Percentiles rank a stretch among this genome's conserved stretches.
Conservation (phyloP, 2,888 invertebrate genomes). For the Cyaniris semiargus region DNA sequence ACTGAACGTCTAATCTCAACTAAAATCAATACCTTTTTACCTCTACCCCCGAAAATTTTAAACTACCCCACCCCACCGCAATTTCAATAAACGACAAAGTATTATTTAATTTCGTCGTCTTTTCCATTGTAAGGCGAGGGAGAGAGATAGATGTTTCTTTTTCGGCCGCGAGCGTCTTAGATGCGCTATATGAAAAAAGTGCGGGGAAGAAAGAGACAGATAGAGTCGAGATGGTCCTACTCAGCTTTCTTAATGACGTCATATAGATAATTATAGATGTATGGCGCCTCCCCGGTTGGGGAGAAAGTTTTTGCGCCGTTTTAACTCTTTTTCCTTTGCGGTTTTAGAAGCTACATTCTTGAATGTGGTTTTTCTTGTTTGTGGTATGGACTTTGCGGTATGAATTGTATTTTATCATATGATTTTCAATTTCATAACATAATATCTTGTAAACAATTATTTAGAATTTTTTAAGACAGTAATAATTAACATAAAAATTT, state of each 20-base stretch:
- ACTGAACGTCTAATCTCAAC: slow-evolving; percentile 64
- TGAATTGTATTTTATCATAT: background rate
- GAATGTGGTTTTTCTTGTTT: background rate
- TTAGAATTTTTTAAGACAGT: background rate
- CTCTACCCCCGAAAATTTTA: slow-evolving; percentile 71
- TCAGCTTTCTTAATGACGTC: slow-evolving; percentile 77
- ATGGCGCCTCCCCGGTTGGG: slow-evolving; percentile 54
- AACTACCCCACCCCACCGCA: slow-evolving; percentile 57
- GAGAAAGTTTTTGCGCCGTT: slow-evolving; percentile 64
- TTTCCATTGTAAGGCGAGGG: slow-evolving; percentile 75
- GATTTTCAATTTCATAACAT: too few relatives aligned
- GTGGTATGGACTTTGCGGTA: background rate
- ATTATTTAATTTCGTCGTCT: slow-evolving; percentile 77
- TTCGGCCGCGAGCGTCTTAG: slow-evolving; percentile 41
- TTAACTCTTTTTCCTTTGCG: slow-evolving; percentile 47
- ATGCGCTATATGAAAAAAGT: slow-evolving; percentile 46
- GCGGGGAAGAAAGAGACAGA: slow-evolving; percentile 57
- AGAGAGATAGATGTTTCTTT: slow-evolving; percentile 46
- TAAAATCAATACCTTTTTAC: slow-evolving; percentile 79
- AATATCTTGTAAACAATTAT: background rate
- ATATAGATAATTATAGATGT: slow-evolving; percentile 79
- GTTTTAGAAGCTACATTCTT: background rate
- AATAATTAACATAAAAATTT: too few relatives aligned
- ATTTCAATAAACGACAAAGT: slow-evolving; percentile 79
- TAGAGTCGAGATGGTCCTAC: slow-evolving; percentile 68